These are phyloP conservation scores for Nasonia longicornis DNA, from an alignment of 1,140 invertebrate species.

Conservation along the genomic window DNA sequence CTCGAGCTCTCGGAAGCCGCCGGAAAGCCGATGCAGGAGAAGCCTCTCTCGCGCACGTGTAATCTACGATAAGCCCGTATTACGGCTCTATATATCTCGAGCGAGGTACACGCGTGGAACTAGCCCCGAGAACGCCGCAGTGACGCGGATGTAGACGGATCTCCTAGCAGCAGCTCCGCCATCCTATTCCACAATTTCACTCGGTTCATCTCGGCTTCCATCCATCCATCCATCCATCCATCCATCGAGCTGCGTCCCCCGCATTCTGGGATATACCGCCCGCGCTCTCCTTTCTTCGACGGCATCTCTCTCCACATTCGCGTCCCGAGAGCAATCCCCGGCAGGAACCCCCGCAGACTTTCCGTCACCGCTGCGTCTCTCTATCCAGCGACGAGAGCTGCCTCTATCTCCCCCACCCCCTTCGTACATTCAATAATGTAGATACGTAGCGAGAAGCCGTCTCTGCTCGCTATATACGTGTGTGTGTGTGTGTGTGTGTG, in stretches of 20 bases:
- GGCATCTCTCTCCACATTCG: not conserved
- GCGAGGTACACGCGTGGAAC: conserved; percentile 40
- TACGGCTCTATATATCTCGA: conserved; percentile 29
- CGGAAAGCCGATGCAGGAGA: not conserved
- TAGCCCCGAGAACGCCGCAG: not conserved
- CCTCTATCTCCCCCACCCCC: not conserved
- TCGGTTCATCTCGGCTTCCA: conserved; percentile 24
- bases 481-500: not conserved
- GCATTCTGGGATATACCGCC: not conserved
- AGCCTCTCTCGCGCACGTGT: not conserved
- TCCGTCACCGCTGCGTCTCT: conserved; percentile 8
- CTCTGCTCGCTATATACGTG: not conserved
- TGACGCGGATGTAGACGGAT: not conserved
- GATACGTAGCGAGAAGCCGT: not conserved
- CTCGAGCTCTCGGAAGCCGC: not conserved
- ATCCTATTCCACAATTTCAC: conserved; percentile 45
- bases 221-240: conserved; percentile 16
- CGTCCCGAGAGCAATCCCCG: conserved; percentile 37
- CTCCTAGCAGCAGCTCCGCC: not conserved
- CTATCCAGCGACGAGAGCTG: not conserved
- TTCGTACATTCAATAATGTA: conserved; percentile 39
- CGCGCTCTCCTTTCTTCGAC: not conserved
- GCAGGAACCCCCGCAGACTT: conserved; percentile 26
- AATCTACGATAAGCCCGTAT: conserved; percentile 43
- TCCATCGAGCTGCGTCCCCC: conserved; percentile 1